Base-by-base conservation (phyloP, 30 jellyfish, hydroid and myxozoan genomes). In the Haliclystus octoradiatus region DNA sequence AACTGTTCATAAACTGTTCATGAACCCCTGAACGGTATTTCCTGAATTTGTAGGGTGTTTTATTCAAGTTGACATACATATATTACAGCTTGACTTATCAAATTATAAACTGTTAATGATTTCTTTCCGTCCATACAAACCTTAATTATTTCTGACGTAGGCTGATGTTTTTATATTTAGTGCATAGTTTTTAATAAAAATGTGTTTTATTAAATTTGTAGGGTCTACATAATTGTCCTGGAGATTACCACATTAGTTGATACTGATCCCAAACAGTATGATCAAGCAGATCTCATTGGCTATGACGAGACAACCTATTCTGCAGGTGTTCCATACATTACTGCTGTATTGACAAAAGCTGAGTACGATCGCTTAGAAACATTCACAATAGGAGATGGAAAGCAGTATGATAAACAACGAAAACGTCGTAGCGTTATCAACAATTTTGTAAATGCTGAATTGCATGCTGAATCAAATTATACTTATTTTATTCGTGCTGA, bases 341-440 rank as follows among this genome's bases (percentile, higher is more conserved):
- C 96, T 5, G 96, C 93, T 1, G 90, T 63, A 13, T 40, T 85
- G 31, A 33, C 92, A 19, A 28, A 32, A 25, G 33, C 88, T 1
- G 29, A 75, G 12, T 85, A 67, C 68, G 72, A 33, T 3, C n/a
- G 31, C 3, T 2, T 40, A 29, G 46, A 40, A 13, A 46, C 27
- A 22, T 78, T 78, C 47, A 34, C 85, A 1, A 68, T 86, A 31
- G 96, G 96, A 23, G 85, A 86, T 74, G 94, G 94, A 31, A 79
- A 86, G 47, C 53, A 40, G 24, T 86, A 63, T 79, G 23, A 46
- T 14, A 3, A 66, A 3, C 68, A 49, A 32, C 71, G 92, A 9
- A 15, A 34, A 28, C 35, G 70, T 5, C 34, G 92, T 30, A 79
- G 81, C 5, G 74, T 52, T 29, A 35, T 26, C 34, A 14, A 52